phyloP scores from a whole-genome alignment of 2,113 vertebrate species.

The Montifringilla adamsi region DNA sequence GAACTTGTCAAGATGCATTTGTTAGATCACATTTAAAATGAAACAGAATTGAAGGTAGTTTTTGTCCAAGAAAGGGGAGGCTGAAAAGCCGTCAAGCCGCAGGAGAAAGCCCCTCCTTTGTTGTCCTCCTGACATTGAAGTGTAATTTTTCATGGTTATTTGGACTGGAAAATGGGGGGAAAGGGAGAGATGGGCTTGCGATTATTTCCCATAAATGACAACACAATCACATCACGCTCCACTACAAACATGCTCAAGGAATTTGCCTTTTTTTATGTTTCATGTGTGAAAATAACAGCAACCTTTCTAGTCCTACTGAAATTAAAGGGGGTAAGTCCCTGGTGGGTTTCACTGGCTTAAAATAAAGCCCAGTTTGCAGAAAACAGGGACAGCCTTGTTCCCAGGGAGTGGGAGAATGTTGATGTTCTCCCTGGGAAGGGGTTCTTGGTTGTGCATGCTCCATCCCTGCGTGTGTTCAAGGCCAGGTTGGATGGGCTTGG shows the following conservation, averaged over 20 bases:
- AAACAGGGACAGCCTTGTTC: neutral
- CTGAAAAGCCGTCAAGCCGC: constrained; percentile 71
- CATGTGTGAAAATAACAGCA: constrained; percentile 78
- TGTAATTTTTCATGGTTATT: constrained; percentile 99
- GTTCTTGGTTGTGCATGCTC: neutral
- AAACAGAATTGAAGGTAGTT: constrained; percentile 75
- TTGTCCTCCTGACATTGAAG: constrained; percentile 92
- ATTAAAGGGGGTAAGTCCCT: constrained; percentile 28
- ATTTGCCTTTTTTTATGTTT: constrained; percentile 88
- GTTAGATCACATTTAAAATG: constrained; percentile 74
- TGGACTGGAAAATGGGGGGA: constrained; percentile 92
- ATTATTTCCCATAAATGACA: constrained; percentile 99
- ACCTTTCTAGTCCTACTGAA: constrained; percentile 17
- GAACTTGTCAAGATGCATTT: constrained; percentile 75
- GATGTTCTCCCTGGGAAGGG: neutral
- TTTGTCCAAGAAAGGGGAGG: constrained; percentile 69
- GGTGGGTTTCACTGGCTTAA: neutral
- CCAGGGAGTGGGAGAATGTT: too few relatives aligned
- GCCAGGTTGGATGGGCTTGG: neutral
- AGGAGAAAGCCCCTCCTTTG: constrained; percentile 79
- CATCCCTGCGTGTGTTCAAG: neutral
- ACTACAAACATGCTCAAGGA: constrained; percentile 88
- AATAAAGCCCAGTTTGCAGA: neutral
- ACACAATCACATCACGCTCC: constrained; percentile 95
- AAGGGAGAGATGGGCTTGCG: constrained; percentile 87